Base-by-base conservation (phyloP, 2,888 invertebrate genomes). In the Malachius bipustulatus region DNA sequence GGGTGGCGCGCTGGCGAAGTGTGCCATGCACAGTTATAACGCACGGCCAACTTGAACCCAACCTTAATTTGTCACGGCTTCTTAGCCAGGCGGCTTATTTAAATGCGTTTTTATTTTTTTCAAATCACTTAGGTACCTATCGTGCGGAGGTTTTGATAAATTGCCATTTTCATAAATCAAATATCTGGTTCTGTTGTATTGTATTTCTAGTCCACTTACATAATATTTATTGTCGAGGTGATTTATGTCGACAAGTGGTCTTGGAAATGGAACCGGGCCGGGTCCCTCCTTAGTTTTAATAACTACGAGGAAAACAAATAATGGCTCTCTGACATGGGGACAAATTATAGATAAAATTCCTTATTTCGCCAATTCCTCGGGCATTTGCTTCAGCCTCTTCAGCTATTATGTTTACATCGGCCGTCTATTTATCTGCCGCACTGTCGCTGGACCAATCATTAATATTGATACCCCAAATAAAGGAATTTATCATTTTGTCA, bases 41-140 rank as follows among this genome's bases (percentile, higher is more conserved):
- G n/a, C 24, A 19, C 24, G 24, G 24, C 24, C 24, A 19, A 19
- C 24, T 19, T 19, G 24, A 19, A 19, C 24, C n/a, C n/a, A 19
- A 19, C 24, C 24, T n/a, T n/a, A 19, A 19, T 19, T 19, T 19
- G n/a, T 19, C 24, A 19, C 24, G 24, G 24, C 24, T 19, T 19
- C 24, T 19, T 6, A 19, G 24, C 24, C 24, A 19, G 6, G n/a
- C 24, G n/a, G n/a, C 24, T 19, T 19, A 19, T 19, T 19, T 19
- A n/a, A 19, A 19, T 19, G n/a, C 6, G 24, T 19, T 19, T n/a
- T 19, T n/a, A 19, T 19, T 19, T 19, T 19, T 19, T 19, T 19
- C 6, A 19, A 19, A 19, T 19, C 24, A 19, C 24, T 19, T 19
- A n/a, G n/a, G n/a, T n/a, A 19, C 24, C 24, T 19, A 19, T 19